Conservation (phyloP, 2,797 vertebrate species). For the Xiphorhynchus erythropygius region DNA sequence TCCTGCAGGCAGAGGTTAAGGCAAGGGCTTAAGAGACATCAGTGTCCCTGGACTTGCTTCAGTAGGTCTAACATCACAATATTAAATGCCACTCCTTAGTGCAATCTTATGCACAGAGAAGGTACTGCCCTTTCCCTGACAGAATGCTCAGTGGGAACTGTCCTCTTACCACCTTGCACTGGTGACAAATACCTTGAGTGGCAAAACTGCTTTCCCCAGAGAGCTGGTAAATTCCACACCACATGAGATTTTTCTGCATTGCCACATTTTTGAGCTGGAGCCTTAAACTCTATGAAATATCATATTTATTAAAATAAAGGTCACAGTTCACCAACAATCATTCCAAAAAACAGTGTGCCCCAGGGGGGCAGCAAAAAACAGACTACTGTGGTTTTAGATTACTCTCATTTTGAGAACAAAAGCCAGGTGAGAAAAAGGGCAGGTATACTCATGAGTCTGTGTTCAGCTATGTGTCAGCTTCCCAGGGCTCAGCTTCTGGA, state of each 20-base stretch:
- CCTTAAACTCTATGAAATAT: background rate
- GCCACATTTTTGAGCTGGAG: background rate
- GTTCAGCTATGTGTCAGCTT: background rate
- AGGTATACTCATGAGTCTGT: background rate
- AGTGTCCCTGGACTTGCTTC: background rate
- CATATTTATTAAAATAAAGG: background rate
- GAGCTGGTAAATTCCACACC: background rate
- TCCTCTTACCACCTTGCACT: rapidly evolving
- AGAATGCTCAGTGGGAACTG: rapidly evolving
- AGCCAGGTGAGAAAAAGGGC: background rate
- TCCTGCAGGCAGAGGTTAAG: background rate
- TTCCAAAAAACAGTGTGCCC: background rate
- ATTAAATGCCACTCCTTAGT: background rate
- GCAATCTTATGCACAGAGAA: background rate
- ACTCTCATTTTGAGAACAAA: background rate
- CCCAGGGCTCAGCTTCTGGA: background rate
- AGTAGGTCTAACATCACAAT: background rate
- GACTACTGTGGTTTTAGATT: background rate
- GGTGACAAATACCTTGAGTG: background rate
- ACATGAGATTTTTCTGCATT: background rate
- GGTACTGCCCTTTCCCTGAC: background rate
- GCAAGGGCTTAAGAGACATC: background rate
- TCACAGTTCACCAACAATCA: background rate
- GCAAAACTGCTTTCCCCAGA: background rate
- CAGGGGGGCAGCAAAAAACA: background rate